Conservation (phyloP, 2,888 invertebrate species). For the Drosophila mulleri region DNA sequence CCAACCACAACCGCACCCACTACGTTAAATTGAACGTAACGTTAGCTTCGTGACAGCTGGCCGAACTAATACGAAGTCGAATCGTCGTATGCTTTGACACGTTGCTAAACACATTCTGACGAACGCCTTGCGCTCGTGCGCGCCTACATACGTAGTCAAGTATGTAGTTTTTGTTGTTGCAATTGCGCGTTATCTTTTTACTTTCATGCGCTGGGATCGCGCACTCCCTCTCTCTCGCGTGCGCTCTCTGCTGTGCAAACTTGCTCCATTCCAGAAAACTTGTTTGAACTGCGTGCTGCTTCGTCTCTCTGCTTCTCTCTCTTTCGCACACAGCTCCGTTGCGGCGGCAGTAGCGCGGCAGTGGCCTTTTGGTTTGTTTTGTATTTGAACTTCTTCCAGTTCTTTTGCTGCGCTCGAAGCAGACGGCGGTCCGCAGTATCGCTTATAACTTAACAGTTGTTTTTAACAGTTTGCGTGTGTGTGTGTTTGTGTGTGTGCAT, state of each 20-base stretch:
- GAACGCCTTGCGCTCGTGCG: constrained; percentile 26
- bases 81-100: constrained; percentile 63
- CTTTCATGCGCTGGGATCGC: constrained; percentile 69
- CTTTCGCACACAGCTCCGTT: constrained; percentile 29
- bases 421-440: constrained; percentile 84
- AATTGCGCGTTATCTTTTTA: constrained; percentile 77
- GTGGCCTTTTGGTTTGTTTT: constrained; percentile 70
- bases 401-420: constrained; percentile 81
- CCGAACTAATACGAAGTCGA: constrained; percentile 8
- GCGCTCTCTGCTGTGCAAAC: constrained; percentile 27
- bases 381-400: constrained; percentile 75
- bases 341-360: constrained; percentile 9
- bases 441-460: constrained; percentile 41
- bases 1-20: constrained; percentile 58
- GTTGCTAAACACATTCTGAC: constrained; percentile 54
- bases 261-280: constrained; percentile 66
- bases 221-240: constrained; percentile 11
- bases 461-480: constrained; percentile 20
- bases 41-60: constrained; percentile 28
- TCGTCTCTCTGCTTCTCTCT: constrained; percentile 7
- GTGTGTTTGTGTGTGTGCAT: constrained; percentile 27
- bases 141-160: constrained; percentile 67
- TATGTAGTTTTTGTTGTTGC: constrained; percentile 53
- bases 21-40: constrained; percentile 62
- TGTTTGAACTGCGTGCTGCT: constrained; percentile 50